These are phyloP conservation scores for Bradypus variegatus DNA, from an alignment of 2,797 vertebrate species.

Conservation along the genomic window DNA sequence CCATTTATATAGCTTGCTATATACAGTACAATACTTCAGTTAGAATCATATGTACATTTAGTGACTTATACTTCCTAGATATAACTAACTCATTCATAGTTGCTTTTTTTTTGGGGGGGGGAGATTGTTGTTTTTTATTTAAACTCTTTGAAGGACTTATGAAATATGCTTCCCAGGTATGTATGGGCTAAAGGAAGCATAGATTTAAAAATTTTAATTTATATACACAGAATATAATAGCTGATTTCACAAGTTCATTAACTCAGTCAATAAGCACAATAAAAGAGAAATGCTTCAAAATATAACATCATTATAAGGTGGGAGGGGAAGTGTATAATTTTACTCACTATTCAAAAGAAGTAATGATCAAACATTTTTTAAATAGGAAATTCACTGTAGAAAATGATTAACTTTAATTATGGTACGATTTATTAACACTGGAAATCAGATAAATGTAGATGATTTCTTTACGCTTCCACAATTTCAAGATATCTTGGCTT, in stretches of 20 bases:
- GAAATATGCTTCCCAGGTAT: background rate
- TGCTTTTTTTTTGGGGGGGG: background rate
- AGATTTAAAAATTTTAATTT: conserved; percentile 35
- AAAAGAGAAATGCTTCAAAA: conserved; percentile 12
- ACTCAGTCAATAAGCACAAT: conserved; percentile 38
- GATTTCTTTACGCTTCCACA: background rate
- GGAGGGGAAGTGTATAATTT: background rate
- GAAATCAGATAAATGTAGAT: background rate
- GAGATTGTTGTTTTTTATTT: background rate
- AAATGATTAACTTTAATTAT: conserved; percentile 33
- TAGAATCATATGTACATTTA: background rate
- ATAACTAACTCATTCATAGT: background rate
- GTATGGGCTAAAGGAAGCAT: background rate
- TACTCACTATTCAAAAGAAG: background rate
- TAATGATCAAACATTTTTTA: background rate
- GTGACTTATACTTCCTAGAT: background rate
- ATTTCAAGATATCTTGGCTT: background rate
- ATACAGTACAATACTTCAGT: background rate
- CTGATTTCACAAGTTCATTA: conserved; percentile 44
- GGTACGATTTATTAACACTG: background rate
- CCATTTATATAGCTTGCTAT: conserved; percentile 40
- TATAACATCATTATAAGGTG: background rate
- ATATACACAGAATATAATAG: conserved; percentile 16
- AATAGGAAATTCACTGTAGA: background rate
- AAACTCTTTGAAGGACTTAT: background rate